Percentiles rank a stretch among this genome's conserved stretches.
phyloP scores from a whole-genome alignment of 2,797 vertebrate species.

The Anas bernieri region DNA sequence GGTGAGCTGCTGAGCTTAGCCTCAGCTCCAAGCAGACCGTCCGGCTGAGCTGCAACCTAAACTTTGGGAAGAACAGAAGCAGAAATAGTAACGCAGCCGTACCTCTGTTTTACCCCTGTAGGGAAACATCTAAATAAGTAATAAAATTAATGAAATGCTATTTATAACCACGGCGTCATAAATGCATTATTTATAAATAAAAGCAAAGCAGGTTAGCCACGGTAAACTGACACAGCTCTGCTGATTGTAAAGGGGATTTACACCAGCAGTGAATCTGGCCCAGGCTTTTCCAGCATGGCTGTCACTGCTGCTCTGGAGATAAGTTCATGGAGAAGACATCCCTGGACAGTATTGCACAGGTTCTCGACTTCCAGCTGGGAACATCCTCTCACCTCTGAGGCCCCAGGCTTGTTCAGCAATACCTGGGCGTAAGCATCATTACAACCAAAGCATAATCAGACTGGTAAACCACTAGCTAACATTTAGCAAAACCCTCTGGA shows the following conservation, averaged over 20 bases:
- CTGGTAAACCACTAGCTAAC: not conserved
- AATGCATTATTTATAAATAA: constrained; percentile 33
- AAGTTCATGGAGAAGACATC: not conserved
- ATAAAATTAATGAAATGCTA: constrained; percentile 40
- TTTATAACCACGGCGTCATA: constrained; percentile 13
- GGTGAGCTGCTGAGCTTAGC: not conserved
- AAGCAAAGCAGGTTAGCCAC: not conserved
- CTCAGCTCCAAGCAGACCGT: not conserved
- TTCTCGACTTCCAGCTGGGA: not conserved
- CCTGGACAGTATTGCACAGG: not conserved
- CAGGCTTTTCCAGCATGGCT: not conserved
- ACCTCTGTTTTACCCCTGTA: constrained; percentile 5
- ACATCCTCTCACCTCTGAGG: not conserved
- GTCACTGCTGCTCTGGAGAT: not conserved
- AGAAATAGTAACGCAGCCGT: constrained; percentile 5
- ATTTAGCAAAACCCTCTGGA: not conserved
- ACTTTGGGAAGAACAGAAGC: constrained; percentile 14
- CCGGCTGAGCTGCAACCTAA: constrained; percentile 21
- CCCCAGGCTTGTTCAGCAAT: not conserved
- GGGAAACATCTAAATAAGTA: constrained; percentile 50
- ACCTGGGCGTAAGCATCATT: not conserved
- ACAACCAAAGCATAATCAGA: not conserved
- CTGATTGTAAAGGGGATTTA: not conserved
- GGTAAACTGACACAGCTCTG: not conserved
- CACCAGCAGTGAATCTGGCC: not conserved